These are phyloP conservation scores for Petromus typicus DNA, from an alignment of 2,113 vertebrate genomes.

Conservation along the genomic window DNA sequence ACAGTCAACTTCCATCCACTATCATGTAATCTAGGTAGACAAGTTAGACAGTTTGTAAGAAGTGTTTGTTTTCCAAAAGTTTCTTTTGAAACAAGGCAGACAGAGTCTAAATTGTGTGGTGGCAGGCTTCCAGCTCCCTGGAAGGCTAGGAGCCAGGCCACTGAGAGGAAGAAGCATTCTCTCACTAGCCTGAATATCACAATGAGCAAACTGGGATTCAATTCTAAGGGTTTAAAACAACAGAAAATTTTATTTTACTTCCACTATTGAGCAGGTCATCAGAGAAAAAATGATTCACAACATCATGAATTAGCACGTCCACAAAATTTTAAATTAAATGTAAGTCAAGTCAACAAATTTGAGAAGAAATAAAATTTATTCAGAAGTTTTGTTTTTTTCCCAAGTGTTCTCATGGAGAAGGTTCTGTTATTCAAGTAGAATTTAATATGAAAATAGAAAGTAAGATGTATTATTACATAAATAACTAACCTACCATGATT, in stretches of 20 bases:
- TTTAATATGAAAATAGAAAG: background rate
- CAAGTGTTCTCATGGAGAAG: background rate
- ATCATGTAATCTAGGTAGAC: slow-evolving; percentile 8
- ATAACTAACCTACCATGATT: background rate
- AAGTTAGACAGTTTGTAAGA: slow-evolving; percentile 31
- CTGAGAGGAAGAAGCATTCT: slow-evolving; percentile 13
- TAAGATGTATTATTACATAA: background rate
- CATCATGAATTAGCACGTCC: background rate
- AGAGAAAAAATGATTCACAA: slow-evolving; percentile 46
- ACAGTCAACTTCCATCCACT: background rate
- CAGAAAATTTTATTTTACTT: background rate
- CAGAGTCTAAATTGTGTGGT: background rate
- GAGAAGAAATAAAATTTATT: background rate
- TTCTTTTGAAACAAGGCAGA: background rate
- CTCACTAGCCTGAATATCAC: background rate
- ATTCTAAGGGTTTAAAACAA: background rate
- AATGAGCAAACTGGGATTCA: background rate
- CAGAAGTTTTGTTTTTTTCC: background rate
- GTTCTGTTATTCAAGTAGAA: background rate
- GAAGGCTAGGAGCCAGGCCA: background rate
- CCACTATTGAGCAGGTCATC: background rate
- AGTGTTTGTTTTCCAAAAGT: slow-evolving; percentile 55
- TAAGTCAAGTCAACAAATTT: background rate
- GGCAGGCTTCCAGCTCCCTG: slow-evolving; percentile 22
- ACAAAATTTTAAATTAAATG: slow-evolving; percentile 20